Percentiles rank a stretch among this genome's conserved stretches.
These are phyloP conservation scores for Tauraco hartlaubi DNA, from an alignment of 2,797 vertebrate genomes.

Conservation along the genomic window DNA sequence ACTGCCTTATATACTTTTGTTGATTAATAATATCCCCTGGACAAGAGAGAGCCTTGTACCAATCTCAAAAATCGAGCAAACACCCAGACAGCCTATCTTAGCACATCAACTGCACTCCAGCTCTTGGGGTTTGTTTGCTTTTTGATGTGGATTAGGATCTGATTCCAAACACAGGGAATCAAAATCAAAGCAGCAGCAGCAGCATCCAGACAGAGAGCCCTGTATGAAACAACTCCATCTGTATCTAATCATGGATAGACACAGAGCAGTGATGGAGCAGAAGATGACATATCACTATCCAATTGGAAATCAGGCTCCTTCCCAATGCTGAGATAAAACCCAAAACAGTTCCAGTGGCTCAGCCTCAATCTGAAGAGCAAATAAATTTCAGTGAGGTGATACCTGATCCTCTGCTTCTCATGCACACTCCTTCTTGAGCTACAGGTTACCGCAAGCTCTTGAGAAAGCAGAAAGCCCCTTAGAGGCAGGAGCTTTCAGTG, in stretches of 20 bases:
- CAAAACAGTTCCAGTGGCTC: neutral
- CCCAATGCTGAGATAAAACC: neutral
- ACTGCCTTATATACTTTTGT: neutral
- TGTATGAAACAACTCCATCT: neutral
- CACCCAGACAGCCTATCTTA: neutral
- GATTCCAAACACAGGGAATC: neutral
- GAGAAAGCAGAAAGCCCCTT: neutral
- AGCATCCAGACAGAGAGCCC: neutral
- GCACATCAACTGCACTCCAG: neutral
- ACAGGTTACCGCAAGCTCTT: neutral
- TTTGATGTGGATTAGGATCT: neutral
- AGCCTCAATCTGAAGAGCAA: neutral
- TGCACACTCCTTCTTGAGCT: accelerated
- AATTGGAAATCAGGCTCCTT: neutral
- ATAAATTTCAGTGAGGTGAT: neutral
- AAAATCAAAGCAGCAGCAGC: slow-evolving; percentile 16
- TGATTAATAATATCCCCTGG: neutral
- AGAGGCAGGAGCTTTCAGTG: neutral
- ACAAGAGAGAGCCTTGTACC: neutral
- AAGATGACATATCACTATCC: neutral
- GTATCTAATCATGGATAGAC: neutral
- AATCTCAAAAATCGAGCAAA: slow-evolving; percentile 31
- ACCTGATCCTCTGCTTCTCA: neutral
- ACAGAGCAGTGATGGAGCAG: neutral
- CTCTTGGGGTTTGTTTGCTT: neutral